Conservation (phyloP, 1,140 invertebrate species). For the Holcopasites calliopsidis region DNA sequence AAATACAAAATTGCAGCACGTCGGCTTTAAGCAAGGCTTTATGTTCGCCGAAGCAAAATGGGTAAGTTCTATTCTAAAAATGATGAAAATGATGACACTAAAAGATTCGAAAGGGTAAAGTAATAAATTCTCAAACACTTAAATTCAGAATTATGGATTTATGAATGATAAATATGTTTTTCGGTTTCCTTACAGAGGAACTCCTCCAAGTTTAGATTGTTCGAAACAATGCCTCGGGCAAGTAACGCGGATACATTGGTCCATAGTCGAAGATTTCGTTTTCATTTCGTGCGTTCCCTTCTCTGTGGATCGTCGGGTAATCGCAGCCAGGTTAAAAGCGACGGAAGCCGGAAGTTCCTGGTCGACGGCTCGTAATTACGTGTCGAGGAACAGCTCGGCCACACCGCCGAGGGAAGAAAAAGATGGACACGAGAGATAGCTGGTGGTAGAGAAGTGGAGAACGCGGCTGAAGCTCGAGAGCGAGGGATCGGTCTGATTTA, state of each 20-base stretch:
- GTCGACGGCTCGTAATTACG: slow-evolving; percentile 62
- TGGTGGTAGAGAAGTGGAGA: neutral
- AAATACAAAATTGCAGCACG: too few species aligned
- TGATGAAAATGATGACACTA: too few species aligned
- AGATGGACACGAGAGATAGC: slow-evolving; percentile 47
- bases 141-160: too few species aligned
- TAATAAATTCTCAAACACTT: too few species aligned
- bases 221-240: too few species aligned
- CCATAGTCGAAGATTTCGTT: slow-evolving; percentile 27
- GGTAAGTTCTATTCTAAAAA: too few species aligned
- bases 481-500: slow-evolving; percentile 52
- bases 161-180: too few species aligned
- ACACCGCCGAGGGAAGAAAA: slow-evolving; percentile 16
- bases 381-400: slow-evolving; percentile 45
- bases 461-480: slow-evolving; percentile 22
- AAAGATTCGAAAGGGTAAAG: too few species aligned
- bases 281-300: slow-evolving; percentile 51
- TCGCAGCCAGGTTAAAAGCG: slow-evolving; percentile 25
- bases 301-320: slow-evolving; percentile 17
- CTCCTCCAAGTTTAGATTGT: too few species aligned
- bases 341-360: slow-evolving; percentile 40
- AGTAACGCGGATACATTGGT: neutral
- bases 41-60: too few species aligned
- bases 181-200: too few species aligned
- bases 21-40: too few species aligned